These are phyloP conservation scores for Andrena cerasifolii DNA, from an alignment of 1,140 invertebrate genomes.

Conservation along the genomic window DNA sequence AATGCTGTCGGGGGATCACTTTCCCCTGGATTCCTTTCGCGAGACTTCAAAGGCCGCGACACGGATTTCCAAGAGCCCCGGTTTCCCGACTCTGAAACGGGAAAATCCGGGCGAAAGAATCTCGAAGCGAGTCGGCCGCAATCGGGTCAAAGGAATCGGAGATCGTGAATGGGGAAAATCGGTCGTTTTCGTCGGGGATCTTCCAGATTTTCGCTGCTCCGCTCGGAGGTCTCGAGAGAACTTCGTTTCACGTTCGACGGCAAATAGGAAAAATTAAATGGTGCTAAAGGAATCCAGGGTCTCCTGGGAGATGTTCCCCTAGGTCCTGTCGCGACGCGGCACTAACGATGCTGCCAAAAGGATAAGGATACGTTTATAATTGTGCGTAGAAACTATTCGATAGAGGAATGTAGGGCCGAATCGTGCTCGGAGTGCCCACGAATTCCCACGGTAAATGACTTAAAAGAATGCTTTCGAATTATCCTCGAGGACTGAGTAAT, in stretches of 20 bases:
- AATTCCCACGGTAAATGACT: background rate
- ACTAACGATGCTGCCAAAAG: slow-evolving; percentile 28
- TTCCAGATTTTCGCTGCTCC: no score
- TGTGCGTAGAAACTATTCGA: slow-evolving; percentile 39
- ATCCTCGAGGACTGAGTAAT: no score
- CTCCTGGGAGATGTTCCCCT: background rate
- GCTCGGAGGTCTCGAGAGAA: background rate
- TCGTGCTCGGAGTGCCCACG: slow-evolving; percentile 9
- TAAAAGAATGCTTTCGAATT: no score
- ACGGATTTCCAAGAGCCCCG: background rate
- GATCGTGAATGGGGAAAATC: background rate
- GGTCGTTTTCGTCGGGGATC: background rate
- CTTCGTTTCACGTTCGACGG: background rate
- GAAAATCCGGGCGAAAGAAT: background rate
- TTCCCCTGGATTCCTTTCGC: slow-evolving; percentile 29
- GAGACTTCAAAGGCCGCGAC: background rate
- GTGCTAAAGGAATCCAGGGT: slow-evolving; percentile 9
- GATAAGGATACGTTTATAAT: slow-evolving; percentile 21
- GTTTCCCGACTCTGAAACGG: background rate
- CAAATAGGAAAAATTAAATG: no score
- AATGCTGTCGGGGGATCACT: background rate
- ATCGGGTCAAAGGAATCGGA: background rate
- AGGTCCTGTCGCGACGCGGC: slow-evolving; percentile 1
- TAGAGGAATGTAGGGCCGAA: slow-evolving; percentile 35
- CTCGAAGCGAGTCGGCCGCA: background rate